These are phyloP conservation scores for Drosophila erecta DNA, from an alignment of 1,140 invertebrate genomes.

Conservation along the genomic window DNA sequence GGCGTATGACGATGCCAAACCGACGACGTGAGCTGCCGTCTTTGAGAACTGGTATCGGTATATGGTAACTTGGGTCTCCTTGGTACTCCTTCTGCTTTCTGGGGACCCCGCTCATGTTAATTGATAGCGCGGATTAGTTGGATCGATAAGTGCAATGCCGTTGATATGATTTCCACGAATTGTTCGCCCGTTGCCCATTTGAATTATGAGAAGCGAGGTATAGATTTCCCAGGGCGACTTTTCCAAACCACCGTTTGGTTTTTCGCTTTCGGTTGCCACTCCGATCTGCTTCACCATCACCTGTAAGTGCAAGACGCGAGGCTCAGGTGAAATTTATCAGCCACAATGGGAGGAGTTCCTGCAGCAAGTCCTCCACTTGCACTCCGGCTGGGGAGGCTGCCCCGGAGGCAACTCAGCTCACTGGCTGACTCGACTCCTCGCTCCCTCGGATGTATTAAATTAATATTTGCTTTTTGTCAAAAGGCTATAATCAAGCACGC, in stretches of 20 bases:
- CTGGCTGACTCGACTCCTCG: conserved; percentile 18
- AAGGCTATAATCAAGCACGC: conserved; percentile 83
- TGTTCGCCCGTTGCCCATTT: conserved; percentile 1
- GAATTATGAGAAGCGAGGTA: not conserved
- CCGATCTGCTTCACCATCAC: not conserved
- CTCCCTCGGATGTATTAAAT: conserved; percentile 73
- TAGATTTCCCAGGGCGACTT: not conserved
- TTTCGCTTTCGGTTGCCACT: too few relatives aligned
- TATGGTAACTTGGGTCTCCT: not conserved
- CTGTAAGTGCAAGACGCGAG: conserved; percentile 19
- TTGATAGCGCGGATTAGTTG: conserved; percentile 57
- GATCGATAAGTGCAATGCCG: conserved; percentile 36
- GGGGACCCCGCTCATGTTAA: conserved; percentile 38
- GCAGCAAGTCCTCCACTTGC: not conserved
- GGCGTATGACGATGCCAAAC: conserved; percentile 34
- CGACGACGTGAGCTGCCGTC: conserved; percentile 25
- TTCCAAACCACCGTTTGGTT: too few relatives aligned
- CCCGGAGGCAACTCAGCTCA: conserved; percentile 25
- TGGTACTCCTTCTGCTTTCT: not conserved
- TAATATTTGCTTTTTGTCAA: conserved; percentile 84
- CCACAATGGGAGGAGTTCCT: conserved; percentile 7
- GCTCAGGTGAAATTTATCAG: conserved; percentile 33
- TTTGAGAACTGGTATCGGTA: conserved; percentile 5
- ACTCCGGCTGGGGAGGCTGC: conserved; percentile 12
- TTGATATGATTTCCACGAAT: conserved; percentile 31